Conservation (phyloP, 2,888 invertebrate genomes). For the Cactoblastis cactorum region DNA sequence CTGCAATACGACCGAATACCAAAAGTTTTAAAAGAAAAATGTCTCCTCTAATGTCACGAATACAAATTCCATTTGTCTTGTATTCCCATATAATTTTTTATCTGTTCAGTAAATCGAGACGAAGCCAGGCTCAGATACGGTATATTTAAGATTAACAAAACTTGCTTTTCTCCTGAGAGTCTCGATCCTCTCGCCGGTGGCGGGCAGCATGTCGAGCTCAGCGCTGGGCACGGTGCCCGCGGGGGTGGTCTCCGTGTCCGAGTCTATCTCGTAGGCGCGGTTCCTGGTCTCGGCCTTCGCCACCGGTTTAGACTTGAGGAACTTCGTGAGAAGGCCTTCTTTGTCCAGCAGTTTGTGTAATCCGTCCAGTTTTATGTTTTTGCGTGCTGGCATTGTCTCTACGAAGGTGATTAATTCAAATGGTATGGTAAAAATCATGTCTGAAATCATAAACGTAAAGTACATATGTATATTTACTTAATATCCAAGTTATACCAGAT, state of each 20-base stretch:
- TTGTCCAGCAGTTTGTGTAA: background rate
- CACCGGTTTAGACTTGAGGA: background rate
- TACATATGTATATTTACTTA: too few relatives aligned
- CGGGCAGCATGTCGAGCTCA: constrained; percentile 54
- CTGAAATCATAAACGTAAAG: too few relatives aligned
- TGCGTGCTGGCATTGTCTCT: too few relatives aligned
- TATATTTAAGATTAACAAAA: background rate
- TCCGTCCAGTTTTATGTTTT: background rate
- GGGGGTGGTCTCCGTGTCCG: background rate
- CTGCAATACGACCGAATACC: too few relatives aligned
- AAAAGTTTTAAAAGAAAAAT: too few relatives aligned
- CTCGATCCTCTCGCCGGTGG: constrained; percentile 37
- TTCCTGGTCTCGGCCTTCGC: background rate
- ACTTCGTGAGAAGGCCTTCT: background rate
- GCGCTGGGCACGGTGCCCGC: constrained; percentile 17
- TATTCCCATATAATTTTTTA: too few relatives aligned
- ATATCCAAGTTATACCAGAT: too few relatives aligned
- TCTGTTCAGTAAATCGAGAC: background rate
- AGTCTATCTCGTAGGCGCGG: background rate
- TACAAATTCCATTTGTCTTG: too few relatives aligned
- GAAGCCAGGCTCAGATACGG: too few relatives aligned
- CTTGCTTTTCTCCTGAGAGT: constrained; percentile 36
- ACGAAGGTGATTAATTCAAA: too few relatives aligned
- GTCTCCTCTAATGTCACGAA: too few relatives aligned
- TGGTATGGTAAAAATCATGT: too few relatives aligned